Base-by-base conservation (phyloP, 2,797 vertebrate species). In the Natrix natrix region DNA sequence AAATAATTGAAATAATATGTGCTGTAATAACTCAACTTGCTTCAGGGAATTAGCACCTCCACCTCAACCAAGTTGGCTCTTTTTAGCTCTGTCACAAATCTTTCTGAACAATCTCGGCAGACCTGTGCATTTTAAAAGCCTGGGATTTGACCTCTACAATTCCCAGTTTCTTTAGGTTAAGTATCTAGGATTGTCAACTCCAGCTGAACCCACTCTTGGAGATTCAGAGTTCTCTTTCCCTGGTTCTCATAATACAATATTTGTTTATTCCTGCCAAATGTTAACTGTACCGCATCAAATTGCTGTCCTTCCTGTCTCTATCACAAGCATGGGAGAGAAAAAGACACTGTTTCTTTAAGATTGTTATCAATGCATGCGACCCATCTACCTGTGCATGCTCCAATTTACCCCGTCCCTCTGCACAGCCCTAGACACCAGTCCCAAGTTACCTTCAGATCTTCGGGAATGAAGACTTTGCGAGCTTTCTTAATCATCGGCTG, bases 401-500 rank as follows among this genome's bases (percentile, higher is more conserved):
- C 78, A 48, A 48, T 83, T 5, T 48, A 12, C 20, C 10, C 24
- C 48, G 24, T 12, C 20, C 78, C 20, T 48, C 78, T 12, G 10
- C 37, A 83, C 10, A 24, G 10, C 78, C 78, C 95, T 97, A 43
- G 43, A 94, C 95, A 98, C 97, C 97, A 97, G 97, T 95, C 97
- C 98, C 98, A 97, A 98, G 94, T 98, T 98, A 99, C 99, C 99
- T 99, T 99, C 97, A 99, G 97, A 96, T 99, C 99, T 0, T 99
- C 99, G 0, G 99, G 99, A 93, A 99, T 99, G 98, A 99, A 99
- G 96, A 99, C 97, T 97, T 99, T 99, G 92, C 99, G 98, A 26
- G 99, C 99, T 95, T 99, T 99, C 97, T 99, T 99, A 97, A 99
- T 99, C 99, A 99, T 99, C 22, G 99, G 99, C 96, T 99, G 99